These are phyloP conservation scores for Brachyhypopomus gauderio DNA, from an alignment of 2,113 vertebrate species.

Conservation along the genomic window DNA sequence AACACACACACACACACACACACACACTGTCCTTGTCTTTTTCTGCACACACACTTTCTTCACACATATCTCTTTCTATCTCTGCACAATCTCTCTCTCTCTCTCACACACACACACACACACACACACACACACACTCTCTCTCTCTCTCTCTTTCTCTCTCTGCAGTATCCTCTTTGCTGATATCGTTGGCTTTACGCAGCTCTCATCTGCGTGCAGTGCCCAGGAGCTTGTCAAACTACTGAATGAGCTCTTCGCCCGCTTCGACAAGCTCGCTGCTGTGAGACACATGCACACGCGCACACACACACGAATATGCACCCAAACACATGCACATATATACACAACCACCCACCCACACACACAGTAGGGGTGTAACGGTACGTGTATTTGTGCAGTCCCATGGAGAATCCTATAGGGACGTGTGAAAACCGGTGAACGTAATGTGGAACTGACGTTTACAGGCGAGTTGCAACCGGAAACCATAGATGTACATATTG, in stretches of 20 bases:
- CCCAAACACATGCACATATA: neutral
- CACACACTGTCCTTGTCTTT: neutral
- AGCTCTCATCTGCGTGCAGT: constrained; percentile 89
- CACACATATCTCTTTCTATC: neutral
- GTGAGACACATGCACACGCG: constrained; percentile 72
- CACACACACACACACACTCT: too few species aligned
- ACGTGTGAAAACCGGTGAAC: too few species aligned
- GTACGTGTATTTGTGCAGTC: too few species aligned
- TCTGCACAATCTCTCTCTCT: neutral
- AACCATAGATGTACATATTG: too few species aligned
- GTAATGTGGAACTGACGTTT: too few species aligned
- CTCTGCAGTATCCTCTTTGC: constrained; percentile 90
- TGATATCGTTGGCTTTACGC: constrained; percentile 95
- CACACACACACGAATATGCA: constrained; percentile 1
- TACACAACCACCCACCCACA: neutral
- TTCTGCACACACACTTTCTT: neutral
- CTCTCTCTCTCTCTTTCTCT: neutral
- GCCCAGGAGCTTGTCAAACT: constrained; percentile 95
- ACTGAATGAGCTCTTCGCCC: constrained; percentile 92
- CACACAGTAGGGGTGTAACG: too few species aligned
- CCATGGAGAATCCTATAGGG: too few species aligned
- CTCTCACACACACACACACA: too few species aligned
- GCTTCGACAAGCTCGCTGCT: constrained; percentile 90
- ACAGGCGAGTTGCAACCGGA: too few species aligned
- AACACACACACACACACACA: neutral